Evolutionary conservation across 1,140 invertebrate species (phyloP).

Genomic region (Trichonephila clavata): DNA sequence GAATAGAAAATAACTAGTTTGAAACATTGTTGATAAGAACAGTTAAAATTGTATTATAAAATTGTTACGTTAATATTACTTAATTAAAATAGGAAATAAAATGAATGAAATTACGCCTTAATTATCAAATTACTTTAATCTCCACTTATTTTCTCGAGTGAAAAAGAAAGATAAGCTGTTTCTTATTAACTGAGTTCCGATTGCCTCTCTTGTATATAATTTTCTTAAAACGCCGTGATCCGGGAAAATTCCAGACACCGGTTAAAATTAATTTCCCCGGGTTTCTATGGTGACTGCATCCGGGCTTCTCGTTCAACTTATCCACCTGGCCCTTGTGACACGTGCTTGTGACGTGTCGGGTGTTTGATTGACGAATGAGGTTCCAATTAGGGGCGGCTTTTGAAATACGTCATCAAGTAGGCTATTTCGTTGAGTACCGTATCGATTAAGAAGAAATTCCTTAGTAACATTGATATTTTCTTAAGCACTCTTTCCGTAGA

Average conservation of each 20-base stretch:
- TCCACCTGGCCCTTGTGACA: constrained; percentile 51
- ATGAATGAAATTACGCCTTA: too few species aligned
- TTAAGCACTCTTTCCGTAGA: background rate
- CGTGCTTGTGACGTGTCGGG: constrained; percentile 45
- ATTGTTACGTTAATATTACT: too few species aligned
- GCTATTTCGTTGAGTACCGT: background rate
- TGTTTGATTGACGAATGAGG: constrained; percentile 68
- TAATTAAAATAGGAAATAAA: too few species aligned
- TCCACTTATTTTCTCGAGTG: too few species aligned
- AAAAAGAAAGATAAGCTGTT: too few species aligned
- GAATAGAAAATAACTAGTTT: too few species aligned
- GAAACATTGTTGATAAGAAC: too few species aligned
- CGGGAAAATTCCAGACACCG: background rate
- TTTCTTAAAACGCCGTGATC: background rate
- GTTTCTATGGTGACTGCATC: constrained; percentile 57
- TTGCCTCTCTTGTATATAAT: background rate
- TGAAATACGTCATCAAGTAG: constrained; percentile 65
- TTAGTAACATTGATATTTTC: background rate
- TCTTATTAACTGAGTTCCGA: background rate
- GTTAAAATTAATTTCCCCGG: constrained; percentile 45
- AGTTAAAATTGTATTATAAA: too few species aligned
- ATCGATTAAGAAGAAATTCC: background rate
- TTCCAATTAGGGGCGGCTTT: constrained; percentile 63
- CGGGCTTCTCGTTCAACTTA: background rate
- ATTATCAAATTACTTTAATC: too few species aligned